Base-by-base conservation (phyloP, 2,113 vertebrate genomes). In the Clarias gariepinus region DNA sequence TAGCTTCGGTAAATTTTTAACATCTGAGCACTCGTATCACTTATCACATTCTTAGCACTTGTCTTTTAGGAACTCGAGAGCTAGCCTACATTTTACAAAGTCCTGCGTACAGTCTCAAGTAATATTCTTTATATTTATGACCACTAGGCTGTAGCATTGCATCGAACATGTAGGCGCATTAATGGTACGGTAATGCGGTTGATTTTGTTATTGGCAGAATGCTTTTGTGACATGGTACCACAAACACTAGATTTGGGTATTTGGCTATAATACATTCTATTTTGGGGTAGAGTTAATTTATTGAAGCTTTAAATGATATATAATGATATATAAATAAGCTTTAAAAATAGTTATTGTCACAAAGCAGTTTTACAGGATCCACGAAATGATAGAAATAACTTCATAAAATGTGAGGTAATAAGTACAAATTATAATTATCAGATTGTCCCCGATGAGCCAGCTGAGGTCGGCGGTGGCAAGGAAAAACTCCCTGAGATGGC, bases 81-180 rank as follows among this genome's bases (percentile, higher is more conserved):
- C 33, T 36, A 19, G 9, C 21, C 21, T 47, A n/a, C n/a, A 4
- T 74, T 74, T 69, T 3, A 76, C 25, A 55, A 13, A 41, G 0
- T 52, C 23, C 21, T 10, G 69, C 69, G 57, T 78, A 5, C 16
- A 58, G 3, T 28, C 3, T 9, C 19, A 30, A 9, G 33, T 60
- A 0, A 61, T 12, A 13, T 60, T 60, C 1, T 33, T 36, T 23
- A 15, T 58, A 23, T 80, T 80, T 60, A 80, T 30, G 23, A 60
- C 78, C 78, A 80, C 78, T 61, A 60, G 57, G 78, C 15, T 60
- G 78, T 36, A 80, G 30, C 57, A 11, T 60, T 80, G 19, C 28
- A 23, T 25, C 30, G 28, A 25, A 9, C 73, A 76, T 9, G 3
- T 1, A 4, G 69, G 3, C 1, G 36, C n/a, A 4, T 2, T 3